Evolutionary conservation across 1,140 invertebrate species (phyloP).

Genomic region (Tenebrio molitor): DNA sequence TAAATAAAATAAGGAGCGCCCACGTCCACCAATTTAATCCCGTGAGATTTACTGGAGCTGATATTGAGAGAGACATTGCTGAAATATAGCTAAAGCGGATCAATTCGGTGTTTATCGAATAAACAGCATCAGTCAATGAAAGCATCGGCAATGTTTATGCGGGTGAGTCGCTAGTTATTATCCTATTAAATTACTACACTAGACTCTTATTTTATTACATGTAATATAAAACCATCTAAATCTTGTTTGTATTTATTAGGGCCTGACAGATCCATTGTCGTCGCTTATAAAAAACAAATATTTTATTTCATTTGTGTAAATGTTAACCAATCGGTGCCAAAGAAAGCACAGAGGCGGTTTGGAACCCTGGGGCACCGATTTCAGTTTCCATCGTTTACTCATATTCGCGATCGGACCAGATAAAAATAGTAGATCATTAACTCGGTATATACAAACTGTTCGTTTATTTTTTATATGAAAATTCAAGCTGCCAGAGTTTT

Average conservation of each 20-base stretch:
- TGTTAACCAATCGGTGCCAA: background rate
- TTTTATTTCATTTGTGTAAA: conserved; percentile 1
- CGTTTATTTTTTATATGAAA: no score
- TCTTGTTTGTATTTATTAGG: conserved; percentile 49
- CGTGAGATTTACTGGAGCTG: background rate
- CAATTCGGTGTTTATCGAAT: conserved; percentile 7
- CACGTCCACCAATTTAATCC: background rate
- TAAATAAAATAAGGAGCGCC: no score
- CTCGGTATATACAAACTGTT: no score
- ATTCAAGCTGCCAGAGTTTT: no score
- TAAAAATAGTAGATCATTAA: no score
- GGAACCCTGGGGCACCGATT: no score
- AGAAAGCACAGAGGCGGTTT: background rate
- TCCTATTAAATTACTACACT: conserved; percentile 51
- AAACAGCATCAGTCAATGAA: conserved; percentile 19
- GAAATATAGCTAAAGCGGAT: background rate
- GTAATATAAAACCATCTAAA: conserved; percentile 51
- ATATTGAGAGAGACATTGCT: background rate
- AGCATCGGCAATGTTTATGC: conserved; percentile 46
- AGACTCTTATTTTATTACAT: conserved; percentile 48
- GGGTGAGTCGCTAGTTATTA: conserved; percentile 47
- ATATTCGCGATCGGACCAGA: no score
- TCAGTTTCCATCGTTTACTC: no score
- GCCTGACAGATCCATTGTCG: conserved; percentile 42
- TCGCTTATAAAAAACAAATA: conserved; percentile 30